Conservation (phyloP, 2,113 vertebrate species). For the Odontophorus gujanensis region DNA sequence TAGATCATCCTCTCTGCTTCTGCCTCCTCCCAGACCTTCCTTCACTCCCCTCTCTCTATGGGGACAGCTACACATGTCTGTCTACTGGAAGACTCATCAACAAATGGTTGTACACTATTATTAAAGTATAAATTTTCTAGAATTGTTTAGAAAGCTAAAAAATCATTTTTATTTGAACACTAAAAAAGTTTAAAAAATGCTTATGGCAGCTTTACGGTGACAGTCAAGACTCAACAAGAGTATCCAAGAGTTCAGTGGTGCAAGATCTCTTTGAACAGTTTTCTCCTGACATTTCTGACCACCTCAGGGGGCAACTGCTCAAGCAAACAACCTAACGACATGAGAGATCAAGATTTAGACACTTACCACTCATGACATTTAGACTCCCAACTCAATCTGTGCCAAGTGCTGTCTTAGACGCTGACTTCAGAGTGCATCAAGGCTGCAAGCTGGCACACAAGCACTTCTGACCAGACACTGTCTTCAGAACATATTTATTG, state of each 20-base stretch:
- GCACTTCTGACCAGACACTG: constrained; percentile 3
- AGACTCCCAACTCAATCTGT: constrained; percentile 45
- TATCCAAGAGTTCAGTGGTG: background rate
- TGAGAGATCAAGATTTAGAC: constrained; percentile 45
- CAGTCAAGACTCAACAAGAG: background rate
- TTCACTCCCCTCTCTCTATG: background rate
- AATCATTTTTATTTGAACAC: background rate
- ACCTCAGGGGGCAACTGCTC: constrained; percentile 28
- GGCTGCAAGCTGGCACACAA: constrained; percentile 16
- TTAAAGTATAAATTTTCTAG: background rate
- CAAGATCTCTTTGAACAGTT: constrained; percentile 27
- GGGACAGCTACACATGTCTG: background rate
- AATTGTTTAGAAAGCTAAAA: background rate
- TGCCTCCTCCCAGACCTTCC: background rate
- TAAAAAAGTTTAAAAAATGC: background rate
- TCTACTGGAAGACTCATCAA: background rate
- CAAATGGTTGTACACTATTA: background rate
- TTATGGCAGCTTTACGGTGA: background rate
- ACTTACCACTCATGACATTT: constrained; percentile 61
- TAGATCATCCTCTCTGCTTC: background rate
- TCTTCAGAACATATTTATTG: constrained; percentile 16
- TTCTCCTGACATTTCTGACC: constrained; percentile 61
- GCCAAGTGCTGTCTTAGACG: constrained; percentile 8
- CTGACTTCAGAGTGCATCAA: constrained; percentile 12
- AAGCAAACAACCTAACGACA: constrained; percentile 50